Evolutionary conservation across 2,797 vertebrate species (phyloP), one percentile per base, ranked within the genome.

Genomic region (Acomys russatus): DNA sequence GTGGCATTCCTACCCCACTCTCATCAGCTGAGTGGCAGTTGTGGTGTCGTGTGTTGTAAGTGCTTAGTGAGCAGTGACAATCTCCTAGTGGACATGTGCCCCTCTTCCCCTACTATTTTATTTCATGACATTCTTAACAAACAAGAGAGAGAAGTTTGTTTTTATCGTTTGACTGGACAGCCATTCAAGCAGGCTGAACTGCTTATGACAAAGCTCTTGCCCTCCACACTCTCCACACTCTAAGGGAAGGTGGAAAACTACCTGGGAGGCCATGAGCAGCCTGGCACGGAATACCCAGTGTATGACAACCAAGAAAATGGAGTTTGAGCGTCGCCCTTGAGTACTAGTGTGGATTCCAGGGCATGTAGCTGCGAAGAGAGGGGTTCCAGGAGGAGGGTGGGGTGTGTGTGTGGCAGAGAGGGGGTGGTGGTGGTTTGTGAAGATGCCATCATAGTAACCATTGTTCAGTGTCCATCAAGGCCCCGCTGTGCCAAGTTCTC

Each of bases 31-130:
- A 70, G 12, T 51, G n/a, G 33, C 80, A 71, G 23, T 56, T 78
- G 79, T 88, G 18, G 22, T 64, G 8, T 76, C 30, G 14, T 28
- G 18, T 54, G 87, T 38, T 91, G 6, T 70, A 35, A 91, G 14
- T 44, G 51, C 35, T 61, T 61, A 5, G 15, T 80, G 70, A 59
- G 33, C 4, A 59, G 77, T 51, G 38, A n/a, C 23, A 44, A 14
- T 54, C 77, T 85, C 9, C 61, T 78, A 20, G 33, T 94, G 91
- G 64, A 82, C 92, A 20, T 88, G 94, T 96, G 12, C 66, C 44
- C 23, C 6, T 18, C 71, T 12, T 80, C n/a, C 95, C 94, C 51
- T 9, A 20, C 30, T 28, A 6, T 7, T 87, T 85, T 66, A 3
- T 77, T 30, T 12, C 11, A 35, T 79, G 70, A 84, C 70, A 61